Evolutionary conservation across 2,888 invertebrate species (phyloP).

Genomic region (Stegophylla sp.): DNA sequence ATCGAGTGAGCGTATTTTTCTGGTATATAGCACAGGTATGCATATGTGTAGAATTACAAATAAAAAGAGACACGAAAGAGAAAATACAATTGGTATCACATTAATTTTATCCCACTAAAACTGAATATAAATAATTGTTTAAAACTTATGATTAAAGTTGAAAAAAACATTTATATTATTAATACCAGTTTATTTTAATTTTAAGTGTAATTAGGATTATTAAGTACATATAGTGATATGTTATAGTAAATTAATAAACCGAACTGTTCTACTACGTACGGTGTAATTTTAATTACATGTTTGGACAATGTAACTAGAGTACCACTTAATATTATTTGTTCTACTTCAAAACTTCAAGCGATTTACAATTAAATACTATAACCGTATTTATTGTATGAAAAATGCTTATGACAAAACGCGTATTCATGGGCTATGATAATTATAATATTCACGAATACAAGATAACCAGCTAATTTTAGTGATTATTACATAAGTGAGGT

Average conservation of each 20-base stretch:
- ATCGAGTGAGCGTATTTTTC: no score
- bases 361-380: slow-evolving; percentile 10
- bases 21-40: no score
- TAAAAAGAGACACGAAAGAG: no score
- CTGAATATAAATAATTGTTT: no score
- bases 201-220: not conserved
- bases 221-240: not conserved
- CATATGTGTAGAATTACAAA: no score
- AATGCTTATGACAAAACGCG: not conserved
- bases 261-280: not conserved
- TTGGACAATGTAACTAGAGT: slow-evolving; percentile 1
- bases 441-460: slow-evolving; percentile 57
- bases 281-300: slow-evolving; percentile 3
- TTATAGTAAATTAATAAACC: not conserved
- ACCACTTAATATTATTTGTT: slow-evolving; percentile 30
- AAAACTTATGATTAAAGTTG: no score
- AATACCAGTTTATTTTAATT: not conserved
- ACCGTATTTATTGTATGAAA: not conserved
- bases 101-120: no score
- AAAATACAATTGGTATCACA: no score
- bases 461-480: slow-evolving; percentile 6
- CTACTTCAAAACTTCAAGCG: slow-evolving; percentile 21
- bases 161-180: no score
- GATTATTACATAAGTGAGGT: not conserved
- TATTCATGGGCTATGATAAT: slow-evolving; percentile 45